These are phyloP conservation scores for Asarcornis scutulata DNA, from an alignment of 2,113 vertebrate species.

Conservation along the genomic window DNA sequence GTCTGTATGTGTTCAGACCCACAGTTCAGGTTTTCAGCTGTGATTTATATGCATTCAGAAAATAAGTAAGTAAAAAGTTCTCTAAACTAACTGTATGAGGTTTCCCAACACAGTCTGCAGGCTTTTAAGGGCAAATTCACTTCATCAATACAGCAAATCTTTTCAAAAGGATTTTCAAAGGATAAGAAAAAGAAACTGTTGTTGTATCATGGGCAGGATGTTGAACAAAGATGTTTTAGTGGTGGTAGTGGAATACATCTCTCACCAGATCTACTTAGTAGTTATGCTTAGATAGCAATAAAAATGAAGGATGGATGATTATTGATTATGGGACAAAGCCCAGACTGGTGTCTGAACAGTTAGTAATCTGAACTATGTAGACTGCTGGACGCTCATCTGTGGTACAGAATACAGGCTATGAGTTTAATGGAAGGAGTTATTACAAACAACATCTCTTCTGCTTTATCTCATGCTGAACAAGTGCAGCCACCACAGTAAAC, in stretches of 20 bases:
- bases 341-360: conserved; percentile 45
- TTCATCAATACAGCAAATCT: not conserved
- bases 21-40: not conserved
- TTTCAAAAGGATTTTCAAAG: not conserved
- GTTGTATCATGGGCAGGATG: conserved; percentile 2
- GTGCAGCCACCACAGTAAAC: not conserved
- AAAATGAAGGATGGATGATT: conserved; percentile 38
- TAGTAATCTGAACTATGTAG: conserved; percentile 27
- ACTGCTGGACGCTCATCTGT: not conserved
- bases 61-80: not conserved
- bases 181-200: not conserved
- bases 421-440: conserved; percentile 41
- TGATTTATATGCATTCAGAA: not conserved
- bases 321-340: conserved; percentile 41
- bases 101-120: not conserved
- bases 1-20: not conserved
- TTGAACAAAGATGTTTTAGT: conserved; percentile 1
- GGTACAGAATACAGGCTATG: not conserved
- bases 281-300: conserved; percentile 49
- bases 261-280: conserved; percentile 4
- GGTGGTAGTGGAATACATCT: not conserved
- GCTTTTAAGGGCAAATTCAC: conserved; percentile 15
- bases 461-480: not conserved
- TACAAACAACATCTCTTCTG: conserved; percentile 20
- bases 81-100: not conserved